These are phyloP conservation scores for Macrocentrus cingulum DNA, from an alignment of 1,140 invertebrate species.

Conservation along the genomic window DNA sequence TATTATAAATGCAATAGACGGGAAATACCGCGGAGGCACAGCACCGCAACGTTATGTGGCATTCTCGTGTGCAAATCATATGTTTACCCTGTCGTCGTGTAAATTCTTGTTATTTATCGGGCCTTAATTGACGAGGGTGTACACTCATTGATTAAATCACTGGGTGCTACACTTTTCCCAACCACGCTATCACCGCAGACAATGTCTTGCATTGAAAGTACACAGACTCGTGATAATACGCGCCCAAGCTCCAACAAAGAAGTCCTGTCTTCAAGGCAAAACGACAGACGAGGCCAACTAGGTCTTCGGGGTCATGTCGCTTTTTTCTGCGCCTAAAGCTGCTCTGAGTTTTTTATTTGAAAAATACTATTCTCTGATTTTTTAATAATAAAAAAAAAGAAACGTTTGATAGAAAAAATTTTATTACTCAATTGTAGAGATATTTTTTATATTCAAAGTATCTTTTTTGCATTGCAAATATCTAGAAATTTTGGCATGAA, in stretches of 20 bases:
- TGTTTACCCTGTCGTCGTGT: not conserved
- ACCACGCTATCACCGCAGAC: not conserved
- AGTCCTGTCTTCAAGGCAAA: slow-evolving; percentile 1
- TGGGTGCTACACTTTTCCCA: not conserved
- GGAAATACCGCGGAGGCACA: slow-evolving; percentile 27
- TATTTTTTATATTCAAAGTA: no score
- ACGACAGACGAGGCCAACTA: slow-evolving; percentile 11
- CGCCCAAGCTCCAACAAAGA: slow-evolving; percentile 1
- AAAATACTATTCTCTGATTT: no score
- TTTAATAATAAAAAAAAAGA: no score
- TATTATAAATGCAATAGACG: slow-evolving; percentile 11
- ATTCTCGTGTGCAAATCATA: slow-evolving; percentile 7
- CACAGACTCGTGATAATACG: not conserved
- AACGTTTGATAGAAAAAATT: no score
- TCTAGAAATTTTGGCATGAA: no score
- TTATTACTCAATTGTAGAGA: no score
- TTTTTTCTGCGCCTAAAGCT: no score
- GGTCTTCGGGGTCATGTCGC: slow-evolving; percentile 4
- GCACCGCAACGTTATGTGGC: slow-evolving; percentile 19
- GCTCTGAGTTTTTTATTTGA: no score
- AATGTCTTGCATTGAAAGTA: not conserved
- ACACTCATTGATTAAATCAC: not conserved
- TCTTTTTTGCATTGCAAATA: no score
- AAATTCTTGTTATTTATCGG: slow-evolving; percentile 12
- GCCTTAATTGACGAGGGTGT: slow-evolving; percentile 1